phyloP scores from a whole-genome alignment of 2,797 vertebrate genomes.

The Dendrocincla tyrannina region DNA sequence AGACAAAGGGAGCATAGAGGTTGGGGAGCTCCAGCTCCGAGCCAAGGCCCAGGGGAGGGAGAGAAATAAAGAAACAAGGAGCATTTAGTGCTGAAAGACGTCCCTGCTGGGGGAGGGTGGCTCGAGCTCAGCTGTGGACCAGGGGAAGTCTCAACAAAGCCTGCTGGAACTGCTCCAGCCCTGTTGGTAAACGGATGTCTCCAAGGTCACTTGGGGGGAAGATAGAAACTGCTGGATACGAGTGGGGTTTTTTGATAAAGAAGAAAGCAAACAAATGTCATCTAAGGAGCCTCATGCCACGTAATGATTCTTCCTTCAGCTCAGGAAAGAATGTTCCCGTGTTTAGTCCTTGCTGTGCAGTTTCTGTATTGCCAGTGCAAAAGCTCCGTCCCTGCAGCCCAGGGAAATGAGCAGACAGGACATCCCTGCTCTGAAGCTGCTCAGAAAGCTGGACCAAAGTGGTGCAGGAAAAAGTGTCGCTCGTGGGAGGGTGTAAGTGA shows the following conservation, averaged over 20 bases:
- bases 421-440: neutral
- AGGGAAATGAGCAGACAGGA: neutral
- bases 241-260: neutral
- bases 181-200: neutral
- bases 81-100: slow-evolving; percentile 7
- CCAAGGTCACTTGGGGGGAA: neutral
- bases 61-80: neutral
- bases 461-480: neutral
- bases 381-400: neutral
- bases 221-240: neutral
- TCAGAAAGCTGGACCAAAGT: neutral
- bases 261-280: neutral
- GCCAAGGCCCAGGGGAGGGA: neutral
- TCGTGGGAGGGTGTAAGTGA: neutral
- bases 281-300: neutral
- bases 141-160: slow-evolving; percentile 34
- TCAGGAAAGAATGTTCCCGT: neutral
- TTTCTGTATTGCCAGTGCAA: neutral
- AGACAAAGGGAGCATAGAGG: slow-evolving; percentile 41
- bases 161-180: neutral
- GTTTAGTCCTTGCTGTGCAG: neutral
- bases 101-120: slow-evolving; percentile 3
- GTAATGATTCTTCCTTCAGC: neutral
- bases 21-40: neutral
- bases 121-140: neutral